Base-by-base conservation (phyloP, 2,888 invertebrate genomes). In the Eilema caniola region DNA sequence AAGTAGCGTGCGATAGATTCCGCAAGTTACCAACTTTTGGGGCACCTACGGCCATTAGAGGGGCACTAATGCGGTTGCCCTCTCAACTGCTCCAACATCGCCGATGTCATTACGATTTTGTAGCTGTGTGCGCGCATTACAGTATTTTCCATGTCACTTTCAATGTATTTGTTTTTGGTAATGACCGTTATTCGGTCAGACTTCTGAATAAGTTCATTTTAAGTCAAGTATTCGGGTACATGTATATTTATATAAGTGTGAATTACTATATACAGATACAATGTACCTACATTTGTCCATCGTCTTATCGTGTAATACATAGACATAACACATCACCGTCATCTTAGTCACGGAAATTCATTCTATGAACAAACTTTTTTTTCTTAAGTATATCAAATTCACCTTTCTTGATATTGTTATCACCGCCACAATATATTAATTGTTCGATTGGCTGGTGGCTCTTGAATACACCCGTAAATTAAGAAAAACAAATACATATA, bases 21-120 rank as follows among this genome's bases (percentile, higher is more conserved):
- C 90, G 89, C 88, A 91, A 94, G 91, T 94, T 94, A 88, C 91
- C 91, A 94, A 94, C 92, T 95, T 94, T 93, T 90, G 90, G 92
- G 80, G 85, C 84, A 86, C 86, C 86, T 85, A 86, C 88, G 85
- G 90, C 91, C 92, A 94, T 94, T 95, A 95, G 89, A 85, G 89
- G 88, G 87, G 82, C 87, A 86, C 90, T 91, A 92, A 92, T 92
- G 91, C 88, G 89, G 89, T 86, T 77, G 83, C 75, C 81, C 81
- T 86, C 86, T 82, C 84, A 81, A 82, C 83, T 82, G 83, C 81
- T 86, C 83, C 78, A 83, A 82, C 83, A 84, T 87, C 87, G 86
- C 85, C 85, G 84, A 77, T 83, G 82, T 85, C 85, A 81, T 86
- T 83, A 84, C 81, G 74, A 77, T 79, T 80, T 82, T 80, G 80